Conservation (phyloP, 1,140 invertebrate species). For the Cherax destructor region DNA sequence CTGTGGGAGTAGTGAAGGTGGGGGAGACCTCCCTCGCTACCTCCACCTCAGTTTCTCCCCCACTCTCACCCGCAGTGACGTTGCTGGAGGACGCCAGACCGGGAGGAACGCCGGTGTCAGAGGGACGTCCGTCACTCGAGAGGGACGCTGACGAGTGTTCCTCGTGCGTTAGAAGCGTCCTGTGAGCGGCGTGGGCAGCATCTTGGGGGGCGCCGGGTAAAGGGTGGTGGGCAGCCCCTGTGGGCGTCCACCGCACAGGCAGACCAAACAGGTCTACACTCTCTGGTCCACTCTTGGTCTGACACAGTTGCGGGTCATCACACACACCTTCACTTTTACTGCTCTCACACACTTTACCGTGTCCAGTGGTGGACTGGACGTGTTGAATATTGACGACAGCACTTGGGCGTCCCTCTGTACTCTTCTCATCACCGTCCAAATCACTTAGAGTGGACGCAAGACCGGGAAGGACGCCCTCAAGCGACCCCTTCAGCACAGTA, state of each 20-base stretch:
- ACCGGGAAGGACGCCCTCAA: background rate
- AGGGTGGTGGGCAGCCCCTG: background rate
- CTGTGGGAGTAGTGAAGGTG: constrained; percentile 3
- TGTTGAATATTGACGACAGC: background rate
- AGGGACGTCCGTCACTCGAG: background rate
- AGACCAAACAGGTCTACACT: constrained; percentile 55
- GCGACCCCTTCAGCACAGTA: background rate
- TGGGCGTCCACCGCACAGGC: constrained; percentile 43
- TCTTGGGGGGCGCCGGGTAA: background rate
- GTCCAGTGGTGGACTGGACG: no score
- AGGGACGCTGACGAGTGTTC: background rate
- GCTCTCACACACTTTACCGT: background rate
- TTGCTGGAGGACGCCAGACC: background rate
- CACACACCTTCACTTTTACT: background rate
- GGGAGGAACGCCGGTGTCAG: background rate
- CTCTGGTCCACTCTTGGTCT: constrained; percentile 2
- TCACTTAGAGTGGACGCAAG: background rate
- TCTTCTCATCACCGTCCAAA: background rate
- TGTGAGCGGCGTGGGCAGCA: background rate
- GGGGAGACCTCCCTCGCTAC: constrained; percentile 2
- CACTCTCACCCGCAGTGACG: background rate
- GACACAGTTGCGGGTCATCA: background rate
- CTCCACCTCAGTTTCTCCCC: constrained; percentile 2
- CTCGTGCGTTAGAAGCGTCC: no score
- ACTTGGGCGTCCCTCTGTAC: background rate